phyloP scores from a whole-genome alignment of 2,113 vertebrate genomes.

The Neolamprologus modestus region DNA sequence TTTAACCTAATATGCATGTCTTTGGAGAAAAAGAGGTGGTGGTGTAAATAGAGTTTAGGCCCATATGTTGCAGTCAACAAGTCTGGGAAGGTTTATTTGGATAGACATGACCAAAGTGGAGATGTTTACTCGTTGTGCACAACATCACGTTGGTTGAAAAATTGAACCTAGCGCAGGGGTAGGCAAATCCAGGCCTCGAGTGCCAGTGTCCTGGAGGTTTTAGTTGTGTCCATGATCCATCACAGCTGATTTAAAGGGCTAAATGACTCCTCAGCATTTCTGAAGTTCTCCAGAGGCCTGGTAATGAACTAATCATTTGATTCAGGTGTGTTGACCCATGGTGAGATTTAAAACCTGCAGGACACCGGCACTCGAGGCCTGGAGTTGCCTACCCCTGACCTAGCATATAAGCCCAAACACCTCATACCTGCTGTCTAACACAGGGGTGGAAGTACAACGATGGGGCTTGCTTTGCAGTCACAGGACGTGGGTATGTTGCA shows the following conservation, averaged over 20 bases:
- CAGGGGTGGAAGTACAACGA: neutral
- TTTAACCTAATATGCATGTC: neutral
- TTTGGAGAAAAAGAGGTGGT: neutral
- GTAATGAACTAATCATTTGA: too few species aligned
- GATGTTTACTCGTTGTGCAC: neutral
- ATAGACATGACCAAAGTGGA: neutral
- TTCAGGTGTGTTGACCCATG: too few species aligned
- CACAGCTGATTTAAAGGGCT: too few species aligned
- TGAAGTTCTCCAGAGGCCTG: too few species aligned
- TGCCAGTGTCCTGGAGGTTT: too few species aligned
- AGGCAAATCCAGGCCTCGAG: too few species aligned
- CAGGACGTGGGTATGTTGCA: neutral
- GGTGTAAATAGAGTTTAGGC: neutral
- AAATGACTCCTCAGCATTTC: too few species aligned
- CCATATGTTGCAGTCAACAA: neutral
- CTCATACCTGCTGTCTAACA: neutral
- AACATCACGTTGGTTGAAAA: neutral
- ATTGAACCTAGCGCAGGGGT: neutral
- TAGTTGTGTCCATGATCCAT: too few species aligned
- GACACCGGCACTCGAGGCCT: too few species aligned
- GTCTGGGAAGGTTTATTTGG: neutral
- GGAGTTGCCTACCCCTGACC: too few species aligned
- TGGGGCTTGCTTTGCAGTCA: neutral
- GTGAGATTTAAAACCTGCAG: too few species aligned
- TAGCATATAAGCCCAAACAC: neutral